Percentiles rank a stretch among this genome's conserved stretches.
phyloP scores from a whole-genome alignment of 2,888 invertebrate genomes.

The Pycnomerus fuliginosus region DNA sequence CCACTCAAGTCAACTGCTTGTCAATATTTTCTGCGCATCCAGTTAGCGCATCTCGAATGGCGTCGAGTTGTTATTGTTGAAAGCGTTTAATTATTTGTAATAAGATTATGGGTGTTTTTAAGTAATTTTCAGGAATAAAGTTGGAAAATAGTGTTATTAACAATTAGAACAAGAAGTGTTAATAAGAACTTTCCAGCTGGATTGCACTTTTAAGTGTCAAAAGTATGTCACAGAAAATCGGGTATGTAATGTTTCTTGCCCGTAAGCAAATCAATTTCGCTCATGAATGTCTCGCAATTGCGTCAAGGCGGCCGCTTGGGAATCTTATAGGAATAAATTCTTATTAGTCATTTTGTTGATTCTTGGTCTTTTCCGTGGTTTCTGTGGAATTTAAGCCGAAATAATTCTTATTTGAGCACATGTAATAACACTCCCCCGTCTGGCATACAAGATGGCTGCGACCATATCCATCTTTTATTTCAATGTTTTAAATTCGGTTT shows the following conservation, averaged over 20 bases:
- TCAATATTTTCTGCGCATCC: constrained; percentile 47
- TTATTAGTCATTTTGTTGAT: too few species aligned
- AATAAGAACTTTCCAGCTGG: constrained; percentile 33
- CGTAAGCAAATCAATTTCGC: constrained; percentile 54
- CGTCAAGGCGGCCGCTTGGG: constrained; percentile 1
- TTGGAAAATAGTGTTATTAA: constrained; percentile 46
- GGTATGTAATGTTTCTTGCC: constrained; percentile 60
- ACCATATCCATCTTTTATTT: constrained; percentile 55
- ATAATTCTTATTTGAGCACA: constrained; percentile 52
- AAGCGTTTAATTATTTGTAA: constrained; percentile 77
- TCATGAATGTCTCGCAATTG: constrained; percentile 21
- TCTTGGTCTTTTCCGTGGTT: not conserved
- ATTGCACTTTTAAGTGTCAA: constrained; percentile 58
- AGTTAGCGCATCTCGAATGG: constrained; percentile 93
- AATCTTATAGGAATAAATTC: too few species aligned
- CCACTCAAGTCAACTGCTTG: constrained; percentile 17
- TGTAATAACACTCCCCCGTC: constrained; percentile 56
- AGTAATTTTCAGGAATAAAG: constrained; percentile 61
- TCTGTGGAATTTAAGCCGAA: constrained; percentile 12
- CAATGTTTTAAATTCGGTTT: constrained; percentile 40
- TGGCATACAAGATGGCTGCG: constrained; percentile 55
- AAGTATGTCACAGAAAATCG: constrained; percentile 74
- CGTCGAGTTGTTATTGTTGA: constrained; percentile 99
- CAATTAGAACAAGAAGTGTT: constrained; percentile 37
- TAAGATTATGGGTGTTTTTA: constrained; percentile 68